Percentiles rank a stretch among this genome's conserved stretches.
phyloP scores from a whole-genome alignment of 2,888 invertebrate genomes.

The Drosophila buzzatii region DNA sequence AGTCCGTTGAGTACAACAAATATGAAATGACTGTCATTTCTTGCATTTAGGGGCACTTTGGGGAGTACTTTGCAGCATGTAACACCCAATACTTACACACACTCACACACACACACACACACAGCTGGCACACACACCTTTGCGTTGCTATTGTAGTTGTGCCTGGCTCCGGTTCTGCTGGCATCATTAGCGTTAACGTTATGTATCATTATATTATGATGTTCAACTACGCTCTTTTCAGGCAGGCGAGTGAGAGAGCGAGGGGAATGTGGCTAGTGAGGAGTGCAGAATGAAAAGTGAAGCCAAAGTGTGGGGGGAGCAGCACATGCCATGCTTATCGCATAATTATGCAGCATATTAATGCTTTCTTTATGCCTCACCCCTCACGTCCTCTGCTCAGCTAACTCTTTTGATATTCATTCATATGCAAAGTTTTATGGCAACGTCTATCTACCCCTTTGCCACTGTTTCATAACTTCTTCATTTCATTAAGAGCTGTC shows the following conservation, averaged over 20 bases:
- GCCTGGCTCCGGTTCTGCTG: slow-evolving; percentile 48
- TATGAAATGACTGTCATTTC: slow-evolving; percentile 79
- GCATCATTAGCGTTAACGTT: slow-evolving; percentile 82
- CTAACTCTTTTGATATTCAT: slow-evolving; percentile 43
- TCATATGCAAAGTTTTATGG: slow-evolving; percentile 68
- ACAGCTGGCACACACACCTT: slow-evolving; percentile 60
- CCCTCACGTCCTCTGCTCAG: neutral
- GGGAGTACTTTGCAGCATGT: slow-evolving; percentile 80
- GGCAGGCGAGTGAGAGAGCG: neutral
- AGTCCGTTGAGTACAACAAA: slow-evolving; percentile 74
- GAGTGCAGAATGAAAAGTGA: slow-evolving; percentile 11
- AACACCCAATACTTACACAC: slow-evolving; percentile 74
- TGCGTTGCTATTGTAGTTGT: slow-evolving; percentile 37
- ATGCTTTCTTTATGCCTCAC: slow-evolving; percentile 55
- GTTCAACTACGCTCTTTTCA: slow-evolving; percentile 46
- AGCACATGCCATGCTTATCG: slow-evolving; percentile 61
- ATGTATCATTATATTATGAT: slow-evolving; percentile 72
- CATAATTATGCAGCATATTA: slow-evolving; percentile 79
- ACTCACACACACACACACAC: slow-evolving; percentile 43
- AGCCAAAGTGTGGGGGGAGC: slow-evolving; percentile 10
- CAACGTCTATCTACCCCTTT: slow-evolving; percentile 30
- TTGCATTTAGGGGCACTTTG: slow-evolving; percentile 81
- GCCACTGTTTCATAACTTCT: slow-evolving; percentile 34
- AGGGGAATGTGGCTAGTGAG: neutral
- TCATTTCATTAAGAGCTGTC: slow-evolving; percentile 39